Conservation (phyloP, 2,888 invertebrate genomes). For the Oscheius sp. region DNA sequence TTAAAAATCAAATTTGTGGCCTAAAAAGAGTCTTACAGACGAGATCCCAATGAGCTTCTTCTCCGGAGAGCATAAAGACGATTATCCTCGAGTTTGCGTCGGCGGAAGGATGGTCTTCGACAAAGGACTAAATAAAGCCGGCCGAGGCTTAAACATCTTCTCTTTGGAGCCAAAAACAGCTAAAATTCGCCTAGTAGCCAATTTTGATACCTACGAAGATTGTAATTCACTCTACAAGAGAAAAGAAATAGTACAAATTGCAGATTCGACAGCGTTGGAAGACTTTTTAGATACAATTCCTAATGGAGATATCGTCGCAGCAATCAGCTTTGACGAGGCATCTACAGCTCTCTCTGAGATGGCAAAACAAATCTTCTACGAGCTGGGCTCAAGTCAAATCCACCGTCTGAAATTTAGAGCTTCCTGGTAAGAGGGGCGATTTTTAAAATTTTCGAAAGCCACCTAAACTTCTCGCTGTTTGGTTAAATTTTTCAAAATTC, state of each 20-base stretch:
- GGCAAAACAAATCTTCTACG: conserved; percentile 73
- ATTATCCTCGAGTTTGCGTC: conserved; percentile 74
- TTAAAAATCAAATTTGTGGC: neutral
- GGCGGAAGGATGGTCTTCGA: conserved; percentile 70
- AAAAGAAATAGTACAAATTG: conserved; percentile 10
- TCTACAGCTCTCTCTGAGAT: conserved; percentile 74
- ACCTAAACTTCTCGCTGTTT: neutral
- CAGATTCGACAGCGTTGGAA: conserved; percentile 72
- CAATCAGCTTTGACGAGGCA: conserved; percentile 75
- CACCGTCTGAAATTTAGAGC: conserved; percentile 75
- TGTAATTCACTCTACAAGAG: conserved; percentile 65
- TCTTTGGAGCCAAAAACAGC: conserved; percentile 73
- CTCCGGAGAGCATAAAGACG: conserved; percentile 73
- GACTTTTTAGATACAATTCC: conserved; percentile 71
- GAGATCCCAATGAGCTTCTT: conserved; percentile 48
- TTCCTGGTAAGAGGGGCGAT: conserved; percentile 73
- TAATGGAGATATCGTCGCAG: conserved; percentile 74
- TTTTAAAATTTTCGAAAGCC: neutral
- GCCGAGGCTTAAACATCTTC: conserved; percentile 75
- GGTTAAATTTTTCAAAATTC: conserved; percentile 56
- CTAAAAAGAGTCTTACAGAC: conserved; percentile 26
- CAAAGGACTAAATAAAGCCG: conserved; percentile 72
- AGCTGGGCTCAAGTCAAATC: conserved; percentile 75
- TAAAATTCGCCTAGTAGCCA: conserved; percentile 72
- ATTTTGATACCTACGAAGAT: conserved; percentile 75